phyloP scores from a whole-genome alignment of 2,888 invertebrate genomes.

The Scelioninae gen. 1 region DNA sequence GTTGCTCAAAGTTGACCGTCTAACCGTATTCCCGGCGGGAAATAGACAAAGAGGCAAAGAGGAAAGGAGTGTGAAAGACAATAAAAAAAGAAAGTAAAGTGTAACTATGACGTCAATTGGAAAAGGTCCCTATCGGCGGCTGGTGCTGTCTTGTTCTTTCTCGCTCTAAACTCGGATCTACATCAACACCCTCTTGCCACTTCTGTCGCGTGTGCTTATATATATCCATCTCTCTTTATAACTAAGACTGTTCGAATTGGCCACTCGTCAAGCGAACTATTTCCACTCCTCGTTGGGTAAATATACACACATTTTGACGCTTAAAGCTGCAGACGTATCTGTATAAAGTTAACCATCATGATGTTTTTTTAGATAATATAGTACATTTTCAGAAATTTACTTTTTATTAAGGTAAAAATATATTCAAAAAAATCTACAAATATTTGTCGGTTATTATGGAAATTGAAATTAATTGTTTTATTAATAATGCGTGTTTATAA shows the following conservation, averaged over 20 bases:
- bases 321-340: slow-evolving; percentile 7
- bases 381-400: no score
- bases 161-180: no score
- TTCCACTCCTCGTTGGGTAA: slow-evolving; percentile 78
- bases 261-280: slow-evolving; percentile 78
- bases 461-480: no score
- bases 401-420: no score
- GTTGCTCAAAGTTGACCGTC: slow-evolving; percentile 76
- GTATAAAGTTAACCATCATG: neutral
- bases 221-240: slow-evolving; percentile 67
- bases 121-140: slow-evolving; percentile 82
- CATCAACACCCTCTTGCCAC: no score
- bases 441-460: no score
- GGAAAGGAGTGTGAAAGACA: slow-evolving; percentile 52
- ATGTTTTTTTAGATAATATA: no score
- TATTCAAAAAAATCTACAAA: no score
- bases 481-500: no score
- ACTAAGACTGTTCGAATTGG: slow-evolving; percentile 75
- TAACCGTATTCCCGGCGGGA: slow-evolving; percentile 78
- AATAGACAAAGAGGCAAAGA: slow-evolving; percentile 68
- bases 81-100: slow-evolving; percentile 72
- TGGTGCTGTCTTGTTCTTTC: no score
- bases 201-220: slow-evolving; percentile 41
- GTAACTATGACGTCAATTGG: slow-evolving; percentile 83
- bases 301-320: slow-evolving; percentile 70